Percentiles rank a stretch among this genome's conserved stretches.
These are phyloP conservation scores for Hafferia zeledoni DNA, from an alignment of 2,797 vertebrate genomes.

Conservation along the genomic window DNA sequence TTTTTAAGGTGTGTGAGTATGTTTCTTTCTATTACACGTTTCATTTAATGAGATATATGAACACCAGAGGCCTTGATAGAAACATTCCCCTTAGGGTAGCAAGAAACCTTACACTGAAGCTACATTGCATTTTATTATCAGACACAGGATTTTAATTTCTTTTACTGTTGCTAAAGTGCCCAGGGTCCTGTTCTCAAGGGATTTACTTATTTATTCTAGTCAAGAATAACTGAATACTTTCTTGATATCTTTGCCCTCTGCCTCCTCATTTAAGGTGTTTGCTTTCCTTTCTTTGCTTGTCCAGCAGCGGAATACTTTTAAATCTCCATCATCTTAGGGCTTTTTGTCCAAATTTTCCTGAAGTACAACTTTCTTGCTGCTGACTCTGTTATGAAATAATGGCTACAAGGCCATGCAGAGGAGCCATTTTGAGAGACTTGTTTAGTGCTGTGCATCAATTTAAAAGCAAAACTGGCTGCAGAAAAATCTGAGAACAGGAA, in stretches of 20 bases:
- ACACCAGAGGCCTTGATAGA: not conserved
- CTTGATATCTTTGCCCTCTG: not conserved
- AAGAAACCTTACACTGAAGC: constrained; percentile 1
- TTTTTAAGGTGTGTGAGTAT: not conserved
- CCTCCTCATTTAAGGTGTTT: constrained; percentile 23
- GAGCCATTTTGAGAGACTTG: not conserved
- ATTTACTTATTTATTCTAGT: constrained; percentile 35
- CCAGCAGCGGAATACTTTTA: not conserved
- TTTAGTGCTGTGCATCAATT: fast-evolving
- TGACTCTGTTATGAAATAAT: not conserved
- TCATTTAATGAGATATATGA: constrained; percentile 18
- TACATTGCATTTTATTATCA: constrained; percentile 29
- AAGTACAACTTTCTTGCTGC: not conserved
- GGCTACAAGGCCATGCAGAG: not conserved
- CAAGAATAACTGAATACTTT: constrained; percentile 44
- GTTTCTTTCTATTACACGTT: not conserved
- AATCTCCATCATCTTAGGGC: not conserved
- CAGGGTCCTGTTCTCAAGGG: not conserved
- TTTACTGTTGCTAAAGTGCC: constrained; percentile 30
- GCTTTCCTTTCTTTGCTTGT: constrained; percentile 13
- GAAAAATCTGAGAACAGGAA: not conserved
- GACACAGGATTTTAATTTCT: constrained; percentile 31
- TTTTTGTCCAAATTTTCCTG: constrained; percentile 1
- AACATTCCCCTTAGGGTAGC: not conserved
- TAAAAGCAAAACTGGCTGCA: not conserved